Base-by-base conservation (phyloP, 2,888 invertebrate genomes). In the Rapana venosa region DNA sequence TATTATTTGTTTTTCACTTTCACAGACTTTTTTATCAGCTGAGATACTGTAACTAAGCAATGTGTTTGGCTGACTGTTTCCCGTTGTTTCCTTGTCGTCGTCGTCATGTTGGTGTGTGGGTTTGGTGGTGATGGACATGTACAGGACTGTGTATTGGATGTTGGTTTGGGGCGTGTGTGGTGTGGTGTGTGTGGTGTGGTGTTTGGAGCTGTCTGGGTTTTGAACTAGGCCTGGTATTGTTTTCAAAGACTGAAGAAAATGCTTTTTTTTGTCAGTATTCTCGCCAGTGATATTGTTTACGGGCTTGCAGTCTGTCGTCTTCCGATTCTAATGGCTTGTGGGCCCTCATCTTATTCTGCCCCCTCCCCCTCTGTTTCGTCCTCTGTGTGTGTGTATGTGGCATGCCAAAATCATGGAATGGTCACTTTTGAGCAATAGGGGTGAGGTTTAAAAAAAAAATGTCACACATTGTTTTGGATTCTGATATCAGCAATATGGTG, bases 271-370 rank as follows among this genome's bases (percentile, higher is more conserved):
- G 22, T 83, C 81, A 83, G 81, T 83, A 83, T 83, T 83, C 47
- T 36, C 36, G 81, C 47, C 81, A 83, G 81, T 83, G 81, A 83
- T 83, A 83, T 47, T 47, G 81, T 83, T 83, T 83, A 35, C 32
- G 17, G 79, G 79, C 36, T 47, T 47, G 20, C 6, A 47, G 20
- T 5, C 20, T 47, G 81, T 22, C 13, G 47, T 36, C 81, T 83
- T 36, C 47, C 81, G 22, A 47, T 26, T 47, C 36, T 11, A 26
- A 47, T 47, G 22, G 66, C 66, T 47, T 4, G 1, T 66, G 66
- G 66, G 66, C 26, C 47, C 47, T 2, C 47, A 47, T 47, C 13
- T 66, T 66, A 66, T 22, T 66, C 47, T n/a, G n/a, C 47, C 47
- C 47, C 47, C 47, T 47, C 47, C 47, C 47, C 47, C 47, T 47